These are phyloP conservation scores for Plecturocebus donacophilus DNA, from an alignment of 2,113 vertebrate species.

Conservation along the genomic window DNA sequence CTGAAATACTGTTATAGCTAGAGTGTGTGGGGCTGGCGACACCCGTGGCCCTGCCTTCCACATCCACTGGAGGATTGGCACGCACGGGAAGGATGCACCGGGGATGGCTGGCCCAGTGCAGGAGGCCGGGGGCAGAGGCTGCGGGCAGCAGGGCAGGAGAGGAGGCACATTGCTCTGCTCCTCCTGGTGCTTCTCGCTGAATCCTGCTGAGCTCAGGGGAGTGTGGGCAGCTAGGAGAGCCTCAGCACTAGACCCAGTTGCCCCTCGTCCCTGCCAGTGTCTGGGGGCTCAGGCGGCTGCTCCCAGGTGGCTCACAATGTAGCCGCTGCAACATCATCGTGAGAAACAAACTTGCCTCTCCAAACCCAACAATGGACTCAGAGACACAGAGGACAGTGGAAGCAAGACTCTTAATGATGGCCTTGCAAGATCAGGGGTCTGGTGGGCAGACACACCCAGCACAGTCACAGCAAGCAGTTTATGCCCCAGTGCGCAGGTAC, in stretches of 20 bases:
- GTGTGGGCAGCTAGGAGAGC: not conserved
- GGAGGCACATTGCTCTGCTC: fast-evolving
- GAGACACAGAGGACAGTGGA: too few species aligned
- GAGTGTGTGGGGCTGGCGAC: fast-evolving
- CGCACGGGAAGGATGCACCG: fast-evolving
- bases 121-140: fast-evolving
- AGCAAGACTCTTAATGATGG: too few species aligned
- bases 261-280: not conserved
- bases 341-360: too few species aligned
- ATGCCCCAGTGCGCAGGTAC: too few species aligned
- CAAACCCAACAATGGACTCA: too few species aligned
- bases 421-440: too few species aligned
- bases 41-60: fast-evolving
- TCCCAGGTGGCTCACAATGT: not conserved
- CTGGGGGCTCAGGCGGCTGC: not conserved
- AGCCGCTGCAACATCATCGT: not conserved
- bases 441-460: too few species aligned
- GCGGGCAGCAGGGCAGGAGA: fast-evolving
- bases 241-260: not conserved
- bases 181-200: not conserved
- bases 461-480: too few species aligned
- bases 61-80: fast-evolving
- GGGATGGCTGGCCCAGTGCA: fast-evolving
- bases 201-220: not conserved
- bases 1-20: fast-evolving